Conservation (phyloP, 2,888 invertebrate species). For the Priapulus caudatus region DNA sequence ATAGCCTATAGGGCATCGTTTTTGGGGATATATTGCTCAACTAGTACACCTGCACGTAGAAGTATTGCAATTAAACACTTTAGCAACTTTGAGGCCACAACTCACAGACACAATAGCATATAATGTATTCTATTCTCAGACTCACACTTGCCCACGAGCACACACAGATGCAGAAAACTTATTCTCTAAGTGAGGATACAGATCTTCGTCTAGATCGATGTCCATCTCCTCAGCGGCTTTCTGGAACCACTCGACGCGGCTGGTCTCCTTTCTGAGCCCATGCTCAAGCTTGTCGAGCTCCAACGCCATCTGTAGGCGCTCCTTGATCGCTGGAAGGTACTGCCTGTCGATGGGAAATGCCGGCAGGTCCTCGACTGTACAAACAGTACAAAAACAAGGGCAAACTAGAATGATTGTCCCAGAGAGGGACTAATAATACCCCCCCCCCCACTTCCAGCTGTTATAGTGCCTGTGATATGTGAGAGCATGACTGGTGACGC, state of each 20-base stretch:
- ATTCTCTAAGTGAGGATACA: not conserved
- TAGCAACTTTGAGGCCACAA: no score
- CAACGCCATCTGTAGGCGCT: constrained; percentile 61
- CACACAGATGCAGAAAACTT: not conserved
- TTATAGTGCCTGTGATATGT: no score
- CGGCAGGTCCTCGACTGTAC: constrained; percentile 64
- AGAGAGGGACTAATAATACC: no score
- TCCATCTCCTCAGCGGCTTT: constrained; percentile 81
- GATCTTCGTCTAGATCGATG: constrained; percentile 58
- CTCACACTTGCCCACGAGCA: no score
- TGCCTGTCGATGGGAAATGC: constrained; percentile 60
- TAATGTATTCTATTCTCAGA: no score
- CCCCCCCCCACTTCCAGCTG: no score
- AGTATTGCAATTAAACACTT: no score
- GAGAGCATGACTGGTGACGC: no score
- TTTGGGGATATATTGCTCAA: no score
- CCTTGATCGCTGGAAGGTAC: constrained; percentile 52
- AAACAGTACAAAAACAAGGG: constrained; percentile 21
- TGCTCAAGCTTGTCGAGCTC: constrained; percentile 63
- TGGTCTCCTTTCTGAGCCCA: constrained; percentile 47
- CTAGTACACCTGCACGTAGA: no score
- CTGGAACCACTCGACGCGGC: constrained; percentile 61
- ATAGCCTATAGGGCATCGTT: no score
- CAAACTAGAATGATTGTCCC: constrained; percentile 8
- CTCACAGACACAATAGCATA: no score